A percentile compares a stretch with the other conserved stretches of the same genome.
Evolutionary conservation across 2,797 vertebrate species (phyloP).

Genomic region (Danio jaintianensis): DNA sequence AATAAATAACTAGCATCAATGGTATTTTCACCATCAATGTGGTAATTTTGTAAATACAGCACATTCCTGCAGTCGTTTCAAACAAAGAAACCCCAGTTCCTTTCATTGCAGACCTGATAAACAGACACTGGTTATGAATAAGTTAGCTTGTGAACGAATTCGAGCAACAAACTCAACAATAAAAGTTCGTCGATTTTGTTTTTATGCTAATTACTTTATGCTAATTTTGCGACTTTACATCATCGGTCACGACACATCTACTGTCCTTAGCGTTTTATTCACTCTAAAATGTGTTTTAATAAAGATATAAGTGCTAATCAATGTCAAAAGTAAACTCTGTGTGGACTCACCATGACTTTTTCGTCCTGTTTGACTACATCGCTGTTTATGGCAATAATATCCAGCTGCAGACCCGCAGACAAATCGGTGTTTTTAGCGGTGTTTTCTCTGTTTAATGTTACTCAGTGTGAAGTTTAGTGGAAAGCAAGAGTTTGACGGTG

Average conservation of each 20-base stretch:
- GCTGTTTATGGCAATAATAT: conserved; percentile 55
- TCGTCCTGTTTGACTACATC: too few relatives aligned
- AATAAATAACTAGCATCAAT: background rate
- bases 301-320: too few relatives aligned
- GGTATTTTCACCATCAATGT: background rate
- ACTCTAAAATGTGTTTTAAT: too few relatives aligned
- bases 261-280: too few relatives aligned
- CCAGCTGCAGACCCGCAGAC: conserved; percentile 42
- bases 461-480: background rate
- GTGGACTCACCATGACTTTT: too few relatives aligned
- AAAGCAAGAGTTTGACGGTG: conserved; percentile 1
- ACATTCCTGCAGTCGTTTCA: background rate
- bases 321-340: too few relatives aligned
- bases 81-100: background rate
- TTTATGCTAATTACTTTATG: conserved; percentile 20
- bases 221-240: too few relatives aligned
- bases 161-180: background rate
- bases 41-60: background rate
- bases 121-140: background rate
- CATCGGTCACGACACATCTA: too few relatives aligned
- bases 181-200: background rate
- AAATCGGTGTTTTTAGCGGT: background rate
- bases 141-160: background rate
- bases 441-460: background rate
- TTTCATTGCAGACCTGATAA: background rate